Percentiles rank a stretch among this genome's conserved stretches.
phyloP scores from a whole-genome alignment of 2,113 vertebrate species.

The Microtus montanus region DNA sequence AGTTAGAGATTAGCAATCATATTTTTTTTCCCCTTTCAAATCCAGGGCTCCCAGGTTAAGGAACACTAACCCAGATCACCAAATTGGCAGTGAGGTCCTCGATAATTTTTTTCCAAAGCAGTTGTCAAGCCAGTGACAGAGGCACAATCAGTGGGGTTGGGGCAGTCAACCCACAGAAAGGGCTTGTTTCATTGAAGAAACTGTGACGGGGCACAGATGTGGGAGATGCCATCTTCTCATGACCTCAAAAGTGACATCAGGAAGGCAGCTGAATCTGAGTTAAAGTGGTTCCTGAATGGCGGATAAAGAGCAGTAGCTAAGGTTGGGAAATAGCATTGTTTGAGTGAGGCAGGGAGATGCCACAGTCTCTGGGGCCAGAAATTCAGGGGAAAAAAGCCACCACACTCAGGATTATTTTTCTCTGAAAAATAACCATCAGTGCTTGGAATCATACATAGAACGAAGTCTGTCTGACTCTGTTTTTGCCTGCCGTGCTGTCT shows the following conservation, averaged over 20 bases:
- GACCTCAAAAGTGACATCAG: conserved; percentile 5
- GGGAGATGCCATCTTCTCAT: conserved; percentile 26
- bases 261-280: neutral
- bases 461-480: neutral
- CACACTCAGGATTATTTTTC: neutral
- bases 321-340: neutral
- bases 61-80: neutral
- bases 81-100: neutral
- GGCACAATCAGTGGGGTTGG: neutral
- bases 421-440: neutral
- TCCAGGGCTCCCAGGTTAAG: neutral
- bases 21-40: neutral
- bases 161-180: conserved; percentile 51
- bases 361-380: neutral
- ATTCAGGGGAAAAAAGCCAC: neutral
- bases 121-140: neutral
- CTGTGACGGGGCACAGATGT: neutral
- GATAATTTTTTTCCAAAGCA: neutral
- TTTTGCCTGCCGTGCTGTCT: neutral
- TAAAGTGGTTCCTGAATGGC: neutral
- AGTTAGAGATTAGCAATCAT: neutral
- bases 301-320: neutral
- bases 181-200: neutral
- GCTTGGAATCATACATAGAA: neutral
- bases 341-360: neutral